Percentiles rank a stretch among this genome's conserved stretches.
phyloP scores from a whole-genome alignment of 2,888 invertebrate genomes.

The Thera britannica region DNA sequence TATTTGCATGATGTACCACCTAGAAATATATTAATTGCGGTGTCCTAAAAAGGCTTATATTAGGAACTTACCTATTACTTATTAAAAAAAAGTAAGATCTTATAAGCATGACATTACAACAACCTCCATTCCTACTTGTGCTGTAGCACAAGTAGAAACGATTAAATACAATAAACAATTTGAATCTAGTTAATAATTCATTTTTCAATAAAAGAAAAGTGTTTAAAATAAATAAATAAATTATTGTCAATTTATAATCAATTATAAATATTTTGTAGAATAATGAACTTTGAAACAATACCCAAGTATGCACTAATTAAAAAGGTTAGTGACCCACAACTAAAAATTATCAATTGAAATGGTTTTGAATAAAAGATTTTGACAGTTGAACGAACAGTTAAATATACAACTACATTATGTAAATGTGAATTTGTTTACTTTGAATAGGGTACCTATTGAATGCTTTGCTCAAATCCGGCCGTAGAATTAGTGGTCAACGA shows the following conservation, averaged over 20 bases:
- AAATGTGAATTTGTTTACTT: conserved; percentile 32
- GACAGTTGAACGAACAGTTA: conserved; percentile 60
- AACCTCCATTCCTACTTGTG: too few relatives aligned
- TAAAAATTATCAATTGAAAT: conserved; percentile 40
- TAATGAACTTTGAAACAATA: conserved; percentile 29
- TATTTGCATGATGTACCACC: too few relatives aligned
- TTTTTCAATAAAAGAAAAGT: neutral
- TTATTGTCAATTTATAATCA: neutral
- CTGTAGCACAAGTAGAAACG: too few relatives aligned
- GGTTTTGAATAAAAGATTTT: conserved; percentile 48
- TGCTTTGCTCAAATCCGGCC: conserved; percentile 46
- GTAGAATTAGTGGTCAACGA: conserved; percentile 36
- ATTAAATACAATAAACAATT: too few relatives aligned
- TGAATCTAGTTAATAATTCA: neutral
- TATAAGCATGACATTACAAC: neutral
- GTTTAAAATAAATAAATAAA: neutral
- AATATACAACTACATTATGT: conserved; percentile 43
- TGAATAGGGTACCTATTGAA: conserved; percentile 51
- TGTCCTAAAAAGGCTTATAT: too few relatives aligned
- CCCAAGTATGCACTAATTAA: conserved; percentile 32
- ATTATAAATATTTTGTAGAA: conserved; percentile 11
- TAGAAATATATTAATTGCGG: too few relatives aligned
- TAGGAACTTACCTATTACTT: too few relatives aligned
- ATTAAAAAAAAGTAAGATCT: too few relatives aligned
- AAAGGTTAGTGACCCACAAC: conserved; percentile 32